Conservation (phyloP, 2,113 vertebrate species). For the Bos taurus region DNA sequence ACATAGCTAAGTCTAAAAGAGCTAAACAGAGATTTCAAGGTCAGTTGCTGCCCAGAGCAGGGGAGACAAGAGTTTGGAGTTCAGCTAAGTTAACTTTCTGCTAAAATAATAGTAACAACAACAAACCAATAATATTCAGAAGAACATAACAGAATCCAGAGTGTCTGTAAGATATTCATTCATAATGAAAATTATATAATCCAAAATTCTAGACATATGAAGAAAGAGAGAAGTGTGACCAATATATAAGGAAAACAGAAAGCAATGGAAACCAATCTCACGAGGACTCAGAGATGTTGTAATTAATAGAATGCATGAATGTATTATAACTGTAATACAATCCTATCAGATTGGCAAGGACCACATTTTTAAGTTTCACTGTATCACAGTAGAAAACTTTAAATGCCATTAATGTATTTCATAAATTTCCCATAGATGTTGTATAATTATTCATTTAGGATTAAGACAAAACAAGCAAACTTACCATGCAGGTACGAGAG, state of each 20-base stretch:
- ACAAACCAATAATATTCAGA: background rate
- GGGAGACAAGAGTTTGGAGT: background rate
- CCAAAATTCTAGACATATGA: background rate
- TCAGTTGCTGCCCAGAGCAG: background rate
- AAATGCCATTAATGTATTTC: constrained; percentile 12
- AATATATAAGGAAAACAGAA: background rate
- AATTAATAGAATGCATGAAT: background rate
- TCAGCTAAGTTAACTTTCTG: background rate
- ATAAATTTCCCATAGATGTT: background rate
- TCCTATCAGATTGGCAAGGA: background rate
- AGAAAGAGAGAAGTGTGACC: background rate
- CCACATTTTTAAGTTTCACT: background rate
- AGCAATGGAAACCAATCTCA: background rate
- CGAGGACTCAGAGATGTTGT: background rate
- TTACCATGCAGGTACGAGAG: constrained; percentile 98
- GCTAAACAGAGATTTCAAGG: background rate
- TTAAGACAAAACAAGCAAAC: constrained; percentile 55
- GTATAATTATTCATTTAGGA: background rate
- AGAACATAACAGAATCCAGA: background rate
- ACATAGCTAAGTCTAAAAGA: background rate
- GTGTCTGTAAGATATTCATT: background rate
- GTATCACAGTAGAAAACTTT: background rate
- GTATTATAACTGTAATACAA: background rate
- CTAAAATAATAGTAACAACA: background rate
- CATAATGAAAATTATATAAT: background rate